Base-by-base conservation (phyloP, 1,140 invertebrate species). In the Lepidotrigona ventralis region DNA sequence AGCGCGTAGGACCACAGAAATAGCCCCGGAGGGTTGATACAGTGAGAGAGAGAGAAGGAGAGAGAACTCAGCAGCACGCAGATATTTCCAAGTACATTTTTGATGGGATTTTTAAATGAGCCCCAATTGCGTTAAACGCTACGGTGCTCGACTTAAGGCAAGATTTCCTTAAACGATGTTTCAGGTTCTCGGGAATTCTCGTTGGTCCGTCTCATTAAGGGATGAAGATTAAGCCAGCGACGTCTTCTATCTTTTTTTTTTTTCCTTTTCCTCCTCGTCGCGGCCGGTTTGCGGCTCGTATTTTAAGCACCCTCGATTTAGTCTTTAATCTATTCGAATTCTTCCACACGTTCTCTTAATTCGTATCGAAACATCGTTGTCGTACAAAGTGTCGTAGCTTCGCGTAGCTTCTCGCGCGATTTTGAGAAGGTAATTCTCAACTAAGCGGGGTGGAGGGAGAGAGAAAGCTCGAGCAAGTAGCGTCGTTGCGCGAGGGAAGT, bases 41-140 rank as follows among this genome's bases (percentile, higher is more conserved):
- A 71, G 89, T 85, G 75, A 51, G 17, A n/a, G 39, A 11, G 4
- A 72, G 26, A 56, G 51, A 63, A 15, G 26, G 29, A 69, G 79
- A 81, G 79, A 82, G 79, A 70, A 70, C 51, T 85, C 66, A 84
- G 83, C 70, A 69, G 77, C 83, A 86, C 86, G 83, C 84, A 85
- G 88, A 90, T 88, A 90, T 90, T 88, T 85, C 83, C 85, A 89
- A 92, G 91, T 93, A 91, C 88, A 91, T 93, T 93, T 93, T 93
- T 94, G 92, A 94, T 93, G 93, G 90, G 91, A 93, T 93, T 94
- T 94, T 94, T 93, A 94, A 94, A 93, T 91, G 92, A 93, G 90
- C 89, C 88, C 88, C 92, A 93, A 94, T 93, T 93, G 92, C 91
- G 92, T 94, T 93, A 93, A 94, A 85, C 87, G 86, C 58, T 79